Conservation (phyloP, 2,888 invertebrate species). For the Scrobipalpa atriplicella region DNA sequence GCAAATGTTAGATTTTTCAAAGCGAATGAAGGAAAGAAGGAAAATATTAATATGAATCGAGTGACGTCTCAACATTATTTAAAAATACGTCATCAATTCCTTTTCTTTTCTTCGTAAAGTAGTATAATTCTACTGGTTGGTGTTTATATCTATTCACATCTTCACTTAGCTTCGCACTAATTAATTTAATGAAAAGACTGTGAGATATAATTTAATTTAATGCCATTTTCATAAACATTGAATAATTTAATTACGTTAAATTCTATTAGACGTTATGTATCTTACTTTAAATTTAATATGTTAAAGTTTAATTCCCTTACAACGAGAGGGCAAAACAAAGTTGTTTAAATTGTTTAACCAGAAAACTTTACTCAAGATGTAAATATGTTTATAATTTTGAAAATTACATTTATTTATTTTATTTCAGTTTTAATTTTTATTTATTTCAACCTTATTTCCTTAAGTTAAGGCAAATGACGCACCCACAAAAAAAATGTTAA, state of each 20-base stretch:
- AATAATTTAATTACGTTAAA: conserved; percentile 51
- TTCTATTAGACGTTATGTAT: conserved; percentile 48
- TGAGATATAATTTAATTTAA: conserved; percentile 60
- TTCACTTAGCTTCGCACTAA: conserved; percentile 52
- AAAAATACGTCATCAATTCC: not conserved
- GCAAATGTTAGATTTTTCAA: conserved; percentile 23
- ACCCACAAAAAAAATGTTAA: conserved; percentile 49
- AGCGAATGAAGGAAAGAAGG: not conserved
- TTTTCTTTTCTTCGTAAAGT: not conserved
- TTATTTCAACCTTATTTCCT: conserved; percentile 46
- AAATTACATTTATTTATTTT: conserved; percentile 80
- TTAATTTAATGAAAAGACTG: conserved; percentile 73
- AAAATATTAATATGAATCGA: not conserved
- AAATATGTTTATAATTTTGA: conserved; percentile 75
- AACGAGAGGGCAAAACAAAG: conserved; percentile 50
- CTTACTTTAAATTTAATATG: conserved; percentile 44
- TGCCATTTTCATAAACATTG: conserved; percentile 60
- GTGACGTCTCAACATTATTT: not conserved
- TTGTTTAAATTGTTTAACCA: conserved; percentile 56
- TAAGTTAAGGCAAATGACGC: conserved; percentile 73
- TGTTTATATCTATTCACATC: conserved; percentile 19
- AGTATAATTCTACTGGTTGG: conserved; percentile 16
- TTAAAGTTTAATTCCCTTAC: conserved; percentile 43
- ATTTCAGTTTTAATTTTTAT: conserved; percentile 64
- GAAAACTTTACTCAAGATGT: conserved; percentile 71